Evolutionary conservation across 2,888 invertebrate species (phyloP).

Genomic region (Boloria selene): DNA sequence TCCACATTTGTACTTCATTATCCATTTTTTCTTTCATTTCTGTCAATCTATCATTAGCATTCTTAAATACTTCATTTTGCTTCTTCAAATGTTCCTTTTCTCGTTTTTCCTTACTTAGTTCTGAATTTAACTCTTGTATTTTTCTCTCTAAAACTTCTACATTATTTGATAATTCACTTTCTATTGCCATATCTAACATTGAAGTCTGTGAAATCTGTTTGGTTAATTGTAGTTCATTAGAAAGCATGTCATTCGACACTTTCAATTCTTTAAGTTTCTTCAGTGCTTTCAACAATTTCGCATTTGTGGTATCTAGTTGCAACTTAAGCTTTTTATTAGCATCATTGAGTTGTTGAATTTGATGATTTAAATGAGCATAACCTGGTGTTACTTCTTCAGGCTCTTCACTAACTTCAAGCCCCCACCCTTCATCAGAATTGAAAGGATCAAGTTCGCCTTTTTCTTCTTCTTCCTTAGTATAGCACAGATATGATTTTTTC

Average conservation of each 20-base stretch:
- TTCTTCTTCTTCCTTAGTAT: conserved; percentile 55
- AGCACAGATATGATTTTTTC: conserved; percentile 81
- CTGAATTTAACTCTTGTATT: conserved; percentile 81
- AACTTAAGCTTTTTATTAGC: conserved; percentile 82
- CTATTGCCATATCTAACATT: conserved; percentile 89
- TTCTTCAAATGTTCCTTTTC: conserved; percentile 88
- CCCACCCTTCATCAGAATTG: conserved; percentile 75
- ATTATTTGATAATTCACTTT: conserved; percentile 89
- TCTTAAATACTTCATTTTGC: conserved; percentile 87
- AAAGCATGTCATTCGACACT: conserved; percentile 83
- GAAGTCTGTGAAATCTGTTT: conserved; percentile 80
- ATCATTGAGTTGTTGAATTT: conserved; percentile 81
- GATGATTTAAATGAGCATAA: conserved; percentile 81
- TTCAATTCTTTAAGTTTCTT: conserved; percentile 94
- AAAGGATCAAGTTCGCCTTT: conserved; percentile 60
- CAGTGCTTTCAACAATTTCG: conserved; percentile 89
- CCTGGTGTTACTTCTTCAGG: conserved; percentile 62
- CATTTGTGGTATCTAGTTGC: conserved; percentile 85
- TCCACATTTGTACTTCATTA: conserved; percentile 87
- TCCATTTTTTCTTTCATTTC: conserved; percentile 93
- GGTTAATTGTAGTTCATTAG: conserved; percentile 78
- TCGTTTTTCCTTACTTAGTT: conserved; percentile 81
- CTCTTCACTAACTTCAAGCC: conserved; percentile 64
- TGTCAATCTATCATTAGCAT: conserved; percentile 88
- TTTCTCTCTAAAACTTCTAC: conserved; percentile 85